A percentile compares a stretch with the other conserved stretches of the same genome.
phyloP scores from a whole-genome alignment of 2,113 vertebrate species.

The Amia ocellicauda region DNA sequence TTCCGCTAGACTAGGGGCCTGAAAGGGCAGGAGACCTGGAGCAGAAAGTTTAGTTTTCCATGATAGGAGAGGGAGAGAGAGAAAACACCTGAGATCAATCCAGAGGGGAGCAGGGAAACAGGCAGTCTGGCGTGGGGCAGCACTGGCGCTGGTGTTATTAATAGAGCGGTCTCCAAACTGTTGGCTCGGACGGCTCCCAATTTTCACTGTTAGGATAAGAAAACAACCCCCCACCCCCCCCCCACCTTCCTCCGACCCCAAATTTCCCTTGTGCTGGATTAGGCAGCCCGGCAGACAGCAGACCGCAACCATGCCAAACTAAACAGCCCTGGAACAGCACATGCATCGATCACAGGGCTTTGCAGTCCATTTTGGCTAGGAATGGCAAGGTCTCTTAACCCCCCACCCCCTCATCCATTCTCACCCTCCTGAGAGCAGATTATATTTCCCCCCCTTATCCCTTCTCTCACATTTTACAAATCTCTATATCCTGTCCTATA shows the following conservation, averaged over 20 bases:
- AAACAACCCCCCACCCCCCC: background rate
- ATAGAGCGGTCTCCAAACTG: background rate
- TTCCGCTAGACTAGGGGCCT: no score
- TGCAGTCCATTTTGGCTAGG: constrained; percentile 18
- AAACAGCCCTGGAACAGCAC: constrained; percentile 51
- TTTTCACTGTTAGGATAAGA: background rate
- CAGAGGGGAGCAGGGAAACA: background rate
- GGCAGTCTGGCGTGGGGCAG: background rate
- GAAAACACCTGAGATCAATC: background rate
- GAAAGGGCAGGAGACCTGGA: no score
- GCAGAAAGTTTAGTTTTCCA: background rate
- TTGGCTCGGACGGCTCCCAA: background rate
- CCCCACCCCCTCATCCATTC: no score
- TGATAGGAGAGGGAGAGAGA: background rate
- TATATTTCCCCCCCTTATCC: no score
- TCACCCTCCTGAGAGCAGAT: no score
- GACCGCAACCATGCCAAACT: constrained; percentile 4
- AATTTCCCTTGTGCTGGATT: background rate
- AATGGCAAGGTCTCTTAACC: no score
- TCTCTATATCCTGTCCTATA: no score
- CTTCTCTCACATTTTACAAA: no score
- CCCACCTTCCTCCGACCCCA: background rate
- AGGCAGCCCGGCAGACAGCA: background rate
- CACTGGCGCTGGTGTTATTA: background rate
- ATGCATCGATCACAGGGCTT: constrained; percentile 33